Conservation (phyloP, 2,113 vertebrate species). For the Tichodroma muraria region DNA sequence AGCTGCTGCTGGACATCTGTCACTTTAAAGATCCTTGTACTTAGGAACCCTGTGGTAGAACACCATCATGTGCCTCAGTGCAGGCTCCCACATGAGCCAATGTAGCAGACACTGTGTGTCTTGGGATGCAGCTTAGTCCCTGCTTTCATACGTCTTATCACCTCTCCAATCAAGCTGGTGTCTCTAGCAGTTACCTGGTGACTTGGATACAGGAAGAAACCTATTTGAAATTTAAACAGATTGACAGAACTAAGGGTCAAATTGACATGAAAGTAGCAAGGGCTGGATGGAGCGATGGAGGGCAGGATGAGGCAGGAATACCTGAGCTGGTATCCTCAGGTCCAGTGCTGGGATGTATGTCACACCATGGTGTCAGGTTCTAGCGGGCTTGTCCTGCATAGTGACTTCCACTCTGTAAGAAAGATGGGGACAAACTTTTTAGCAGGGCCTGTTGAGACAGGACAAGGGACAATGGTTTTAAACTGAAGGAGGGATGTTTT, state of each 20-base stretch:
- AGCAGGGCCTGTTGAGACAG: not conserved
- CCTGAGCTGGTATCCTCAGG: not conserved
- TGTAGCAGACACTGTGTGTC: fast-evolving
- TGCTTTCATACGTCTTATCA: not conserved
- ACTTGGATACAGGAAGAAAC: not conserved
- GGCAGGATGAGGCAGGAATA: not conserved
- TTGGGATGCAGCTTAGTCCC: not conserved
- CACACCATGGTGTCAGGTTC: not conserved
- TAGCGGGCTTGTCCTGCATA: not conserved
- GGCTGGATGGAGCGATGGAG: not conserved
- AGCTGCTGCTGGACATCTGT: not conserved
- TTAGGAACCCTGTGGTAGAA: not conserved
- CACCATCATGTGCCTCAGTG: not conserved
- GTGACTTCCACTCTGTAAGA: not conserved
- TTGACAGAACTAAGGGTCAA: not conserved
- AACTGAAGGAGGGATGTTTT: not conserved
- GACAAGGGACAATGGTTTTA: not conserved
- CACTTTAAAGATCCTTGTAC: not conserved
- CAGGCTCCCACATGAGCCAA: fast-evolving
- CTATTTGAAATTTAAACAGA: not conserved
- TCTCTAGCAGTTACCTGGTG: not conserved
- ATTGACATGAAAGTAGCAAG: not conserved
- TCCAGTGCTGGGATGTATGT: not conserved
- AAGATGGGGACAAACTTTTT: not conserved
- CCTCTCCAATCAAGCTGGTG: not conserved